These are phyloP conservation scores for Diarsia brunnea DNA, from an alignment of 2,888 invertebrate species.

Conservation along the genomic window DNA sequence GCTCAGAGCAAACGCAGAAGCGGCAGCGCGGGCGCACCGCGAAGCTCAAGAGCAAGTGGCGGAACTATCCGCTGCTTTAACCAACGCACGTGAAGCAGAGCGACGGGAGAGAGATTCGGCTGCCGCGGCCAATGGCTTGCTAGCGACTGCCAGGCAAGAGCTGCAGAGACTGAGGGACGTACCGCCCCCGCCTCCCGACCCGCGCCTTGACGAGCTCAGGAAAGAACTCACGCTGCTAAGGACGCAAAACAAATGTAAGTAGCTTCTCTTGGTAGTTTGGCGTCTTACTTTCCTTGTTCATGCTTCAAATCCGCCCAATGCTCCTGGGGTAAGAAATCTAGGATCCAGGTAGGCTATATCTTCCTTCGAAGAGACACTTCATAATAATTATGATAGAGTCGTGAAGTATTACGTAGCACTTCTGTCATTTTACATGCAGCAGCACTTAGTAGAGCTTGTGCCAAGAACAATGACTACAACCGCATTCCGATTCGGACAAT, in stretches of 20 bases:
- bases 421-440: background rate
- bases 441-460: slow-evolving; percentile 9
- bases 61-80: slow-evolving; percentile 86
- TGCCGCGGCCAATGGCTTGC: slow-evolving; percentile 89
- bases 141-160: slow-evolving; percentile 93
- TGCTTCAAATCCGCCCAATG: background rate
- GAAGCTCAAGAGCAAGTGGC: slow-evolving; percentile 89
- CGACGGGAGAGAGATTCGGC: slow-evolving; percentile 89
- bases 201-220: slow-evolving; percentile 94
- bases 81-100: slow-evolving; percentile 86
- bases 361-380: background rate
- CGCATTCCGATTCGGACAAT: slow-evolving; percentile 15
- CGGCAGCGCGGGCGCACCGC: slow-evolving; percentile 88
- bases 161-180: slow-evolving; percentile 92
- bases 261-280: background rate
- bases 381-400: background rate
- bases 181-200: slow-evolving; percentile 92
- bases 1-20: slow-evolving; percentile 90
- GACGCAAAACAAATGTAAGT: slow-evolving; percentile 94
- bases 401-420: background rate
- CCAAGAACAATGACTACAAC: slow-evolving; percentile 24
- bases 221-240: slow-evolving; percentile 93
- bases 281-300: background rate
- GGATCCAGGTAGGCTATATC: background rate
- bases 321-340: background rate